Evolutionary conservation across 2,888 invertebrate genomes (phyloP).

Genomic region (Lepetodrilus schrolli): DNA sequence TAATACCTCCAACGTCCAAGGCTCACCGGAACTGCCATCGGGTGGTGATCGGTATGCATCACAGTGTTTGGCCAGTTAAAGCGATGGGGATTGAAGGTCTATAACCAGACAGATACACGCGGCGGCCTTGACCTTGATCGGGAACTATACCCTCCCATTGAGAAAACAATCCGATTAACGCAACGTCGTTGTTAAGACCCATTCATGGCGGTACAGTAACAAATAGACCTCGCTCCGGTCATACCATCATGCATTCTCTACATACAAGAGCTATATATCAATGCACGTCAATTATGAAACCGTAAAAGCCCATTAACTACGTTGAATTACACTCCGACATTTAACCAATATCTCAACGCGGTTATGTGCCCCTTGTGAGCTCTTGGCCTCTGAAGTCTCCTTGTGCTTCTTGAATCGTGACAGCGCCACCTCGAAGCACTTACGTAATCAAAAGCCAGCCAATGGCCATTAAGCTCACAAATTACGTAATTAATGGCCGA

Average conservation of each 20-base stretch:
- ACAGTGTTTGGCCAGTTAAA: too few relatives aligned
- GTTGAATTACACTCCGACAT: conserved; percentile 20
- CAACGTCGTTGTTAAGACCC: too few relatives aligned
- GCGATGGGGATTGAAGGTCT: too few relatives aligned
- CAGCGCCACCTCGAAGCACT: conserved; percentile 23
- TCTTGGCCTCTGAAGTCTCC: conserved; percentile 24
- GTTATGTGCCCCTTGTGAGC: conserved; percentile 27
- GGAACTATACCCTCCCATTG: too few relatives aligned
- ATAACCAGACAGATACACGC: too few relatives aligned
- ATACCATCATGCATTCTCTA: neutral
- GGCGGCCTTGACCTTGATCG: too few relatives aligned
- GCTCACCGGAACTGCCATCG: too few relatives aligned
- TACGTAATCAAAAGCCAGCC: conserved; percentile 27
- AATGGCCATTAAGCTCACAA: conserved; percentile 24
- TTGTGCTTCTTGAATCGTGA: conserved; percentile 19
- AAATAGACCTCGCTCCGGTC: neutral
- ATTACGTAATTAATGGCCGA: conserved; percentile 22
- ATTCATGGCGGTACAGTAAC: too few relatives aligned
- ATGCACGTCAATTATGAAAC: conserved; percentile 7
- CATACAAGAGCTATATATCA: conserved; percentile 13
- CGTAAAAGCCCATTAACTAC: conserved; percentile 24
- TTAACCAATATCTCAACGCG: conserved; percentile 21
- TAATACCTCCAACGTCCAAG: too few relatives aligned
- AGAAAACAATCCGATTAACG: too few relatives aligned
- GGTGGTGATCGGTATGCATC: too few relatives aligned